Conservation (phyloP, 2,888 invertebrate species). For the Abrostola tripartita region DNA sequence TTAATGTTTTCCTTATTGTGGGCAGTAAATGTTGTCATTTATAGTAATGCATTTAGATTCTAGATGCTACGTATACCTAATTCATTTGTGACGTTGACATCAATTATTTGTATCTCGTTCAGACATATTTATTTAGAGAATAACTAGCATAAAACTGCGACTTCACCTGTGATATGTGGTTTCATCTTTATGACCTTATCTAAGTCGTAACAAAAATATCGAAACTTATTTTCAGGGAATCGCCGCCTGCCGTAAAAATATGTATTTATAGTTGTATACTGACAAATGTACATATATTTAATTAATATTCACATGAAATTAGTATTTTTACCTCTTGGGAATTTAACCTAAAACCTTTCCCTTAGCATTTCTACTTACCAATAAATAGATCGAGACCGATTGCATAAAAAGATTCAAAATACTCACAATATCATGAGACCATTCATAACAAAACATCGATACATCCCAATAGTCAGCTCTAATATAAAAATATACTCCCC, state of each 20-base stretch:
- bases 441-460: constrained; percentile 56
- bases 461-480: constrained; percentile 59
- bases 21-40: constrained; percentile 37
- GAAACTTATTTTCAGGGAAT: too few species aligned
- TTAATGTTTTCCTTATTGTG: constrained; percentile 45
- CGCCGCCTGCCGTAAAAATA: too few species aligned
- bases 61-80: background rate
- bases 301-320: too few species aligned
- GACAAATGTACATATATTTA: too few species aligned
- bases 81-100: background rate
- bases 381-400: too few species aligned
- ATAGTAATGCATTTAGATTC: constrained; percentile 21
- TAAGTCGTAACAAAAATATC: background rate
- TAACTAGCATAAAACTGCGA: background rate
- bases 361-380: too few species aligned
- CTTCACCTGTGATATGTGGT: background rate
- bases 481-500: constrained; percentile 76
- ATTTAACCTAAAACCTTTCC: too few species aligned
- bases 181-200: too few species aligned
- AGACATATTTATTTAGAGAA: background rate
- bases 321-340: too few species aligned
- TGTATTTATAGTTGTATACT: too few species aligned
- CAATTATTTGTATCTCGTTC: background rate
- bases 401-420: background rate
- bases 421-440: background rate